A percentile compares a stretch with the other conserved stretches of the same genome.
Evolutionary conservation across 2,113 vertebrate species (phyloP).

Genomic region (Gambusia holbrooki): DNA sequence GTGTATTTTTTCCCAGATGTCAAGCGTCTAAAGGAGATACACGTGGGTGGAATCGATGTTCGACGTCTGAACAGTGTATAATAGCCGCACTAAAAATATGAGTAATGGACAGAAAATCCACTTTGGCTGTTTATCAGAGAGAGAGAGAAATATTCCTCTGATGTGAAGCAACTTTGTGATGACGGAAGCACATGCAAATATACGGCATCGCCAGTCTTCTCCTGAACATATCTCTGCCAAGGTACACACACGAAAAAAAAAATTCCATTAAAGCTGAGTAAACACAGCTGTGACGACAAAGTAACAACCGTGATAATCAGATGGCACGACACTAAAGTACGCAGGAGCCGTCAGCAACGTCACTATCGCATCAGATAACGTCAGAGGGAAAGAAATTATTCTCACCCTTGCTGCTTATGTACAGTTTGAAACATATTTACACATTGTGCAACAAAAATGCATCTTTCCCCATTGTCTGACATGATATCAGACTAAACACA

Average conservation of each 20-base stretch:
- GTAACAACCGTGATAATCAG: slow-evolving; percentile 34
- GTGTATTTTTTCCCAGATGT: slow-evolving; percentile 22
- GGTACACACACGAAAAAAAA: slow-evolving; percentile 11
- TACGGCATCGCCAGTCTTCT: background rate
- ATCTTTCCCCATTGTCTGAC: background rate
- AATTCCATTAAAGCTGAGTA: slow-evolving; percentile 36
- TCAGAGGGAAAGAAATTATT: background rate
- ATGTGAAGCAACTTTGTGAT: slow-evolving; percentile 13
- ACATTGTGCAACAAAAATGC: background rate
- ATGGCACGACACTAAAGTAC: background rate
- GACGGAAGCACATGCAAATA: slow-evolving; percentile 7
- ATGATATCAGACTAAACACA: background rate
- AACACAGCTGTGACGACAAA: slow-evolving; percentile 55
- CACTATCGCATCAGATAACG: background rate
- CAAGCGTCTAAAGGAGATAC: background rate
- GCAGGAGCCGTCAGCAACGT: background rate
- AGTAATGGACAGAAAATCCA: slow-evolving; percentile 43
- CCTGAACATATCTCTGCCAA: slow-evolving; percentile 27
- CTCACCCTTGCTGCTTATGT: background rate
- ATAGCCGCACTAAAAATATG: slow-evolving; percentile 23
- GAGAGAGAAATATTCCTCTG: background rate
- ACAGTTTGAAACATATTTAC: background rate
- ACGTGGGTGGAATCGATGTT: slow-evolving; percentile 27
- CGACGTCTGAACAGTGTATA: slow-evolving; percentile 7
- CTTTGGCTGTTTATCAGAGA: slow-evolving; percentile 33